A percentile compares a stretch with the other conserved stretches of the same genome.
Conservation (phyloP, 2,797 vertebrate species). For the Sciurus carolinensis region DNA sequence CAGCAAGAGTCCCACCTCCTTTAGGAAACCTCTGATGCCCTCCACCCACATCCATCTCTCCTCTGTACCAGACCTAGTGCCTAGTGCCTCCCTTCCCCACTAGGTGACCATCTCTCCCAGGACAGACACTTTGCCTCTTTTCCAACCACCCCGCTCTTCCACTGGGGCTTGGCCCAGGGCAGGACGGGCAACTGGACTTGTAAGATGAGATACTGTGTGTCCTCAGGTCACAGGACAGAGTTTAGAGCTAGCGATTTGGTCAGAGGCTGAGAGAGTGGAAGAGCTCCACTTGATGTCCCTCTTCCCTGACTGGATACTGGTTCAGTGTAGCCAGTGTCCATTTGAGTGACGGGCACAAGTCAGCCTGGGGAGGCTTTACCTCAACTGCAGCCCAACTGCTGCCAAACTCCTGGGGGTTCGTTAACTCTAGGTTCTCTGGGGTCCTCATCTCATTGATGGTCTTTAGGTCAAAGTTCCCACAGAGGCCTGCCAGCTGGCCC, state of each 20-base stretch:
- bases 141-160: not conserved
- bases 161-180: not conserved
- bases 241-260: not conserved
- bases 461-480: conserved; percentile 98
- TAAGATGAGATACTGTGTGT: not conserved
- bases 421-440: conserved; percentile 96
- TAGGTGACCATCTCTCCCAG: not conserved
- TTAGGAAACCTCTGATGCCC: not conserved
- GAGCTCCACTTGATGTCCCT: not conserved
- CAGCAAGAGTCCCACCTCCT: not conserved
- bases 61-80: not conserved
- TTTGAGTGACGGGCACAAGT: not conserved
- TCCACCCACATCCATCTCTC: not conserved
- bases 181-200: not conserved
- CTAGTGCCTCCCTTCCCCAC: not conserved
- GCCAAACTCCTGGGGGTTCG: conserved; percentile 97
- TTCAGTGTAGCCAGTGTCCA: not conserved
- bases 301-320: not conserved
- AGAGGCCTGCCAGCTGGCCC: conserved; percentile 94
- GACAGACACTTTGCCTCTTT: not conserved
- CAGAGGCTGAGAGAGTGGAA: not conserved
- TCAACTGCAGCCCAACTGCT: conserved; percentile 96
- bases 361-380: conserved; percentile 85
- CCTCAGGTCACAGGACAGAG: not conserved
- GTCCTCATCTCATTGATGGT: conserved; percentile 97